Evolutionary conservation across 2,797 vertebrate genomes (phyloP).

Genomic region (Bradypodion pumilum): DNA sequence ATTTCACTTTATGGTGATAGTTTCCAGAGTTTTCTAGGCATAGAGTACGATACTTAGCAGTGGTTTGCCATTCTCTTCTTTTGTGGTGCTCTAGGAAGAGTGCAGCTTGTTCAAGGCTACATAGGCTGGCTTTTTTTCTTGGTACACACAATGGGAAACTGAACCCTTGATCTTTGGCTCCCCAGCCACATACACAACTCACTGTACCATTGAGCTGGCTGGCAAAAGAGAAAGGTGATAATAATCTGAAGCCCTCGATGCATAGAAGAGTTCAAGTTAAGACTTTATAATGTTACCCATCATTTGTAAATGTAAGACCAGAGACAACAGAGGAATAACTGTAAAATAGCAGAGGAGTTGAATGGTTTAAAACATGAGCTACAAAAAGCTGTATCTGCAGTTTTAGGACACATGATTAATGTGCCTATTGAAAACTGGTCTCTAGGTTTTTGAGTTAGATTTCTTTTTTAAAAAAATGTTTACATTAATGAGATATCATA

Average conservation of each 20-base stretch:
- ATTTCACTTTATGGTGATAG: no score
- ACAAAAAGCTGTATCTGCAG: not conserved
- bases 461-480: not conserved
- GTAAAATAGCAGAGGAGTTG: constrained; percentile 13
- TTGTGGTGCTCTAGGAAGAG: no score
- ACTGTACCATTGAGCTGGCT: no score
- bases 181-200: no score
- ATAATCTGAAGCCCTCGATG: not conserved
- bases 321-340: not conserved
- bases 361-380: constrained; percentile 12
- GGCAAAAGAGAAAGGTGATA: not conserved
- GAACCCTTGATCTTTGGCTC: no score
- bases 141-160: no score
- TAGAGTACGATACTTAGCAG: no score
- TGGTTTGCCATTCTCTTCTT: no score
- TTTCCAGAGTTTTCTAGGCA: no score
- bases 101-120: no score
- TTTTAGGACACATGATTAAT: not conserved
- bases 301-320: not conserved
- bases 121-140: no score
- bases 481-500: not conserved
- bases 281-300: constrained; percentile 15
- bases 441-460: not conserved
- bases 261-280: not conserved
- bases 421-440: not conserved